phyloP scores from a whole-genome alignment of 2,113 vertebrate species.

The Engystomops pustulosus region DNA sequence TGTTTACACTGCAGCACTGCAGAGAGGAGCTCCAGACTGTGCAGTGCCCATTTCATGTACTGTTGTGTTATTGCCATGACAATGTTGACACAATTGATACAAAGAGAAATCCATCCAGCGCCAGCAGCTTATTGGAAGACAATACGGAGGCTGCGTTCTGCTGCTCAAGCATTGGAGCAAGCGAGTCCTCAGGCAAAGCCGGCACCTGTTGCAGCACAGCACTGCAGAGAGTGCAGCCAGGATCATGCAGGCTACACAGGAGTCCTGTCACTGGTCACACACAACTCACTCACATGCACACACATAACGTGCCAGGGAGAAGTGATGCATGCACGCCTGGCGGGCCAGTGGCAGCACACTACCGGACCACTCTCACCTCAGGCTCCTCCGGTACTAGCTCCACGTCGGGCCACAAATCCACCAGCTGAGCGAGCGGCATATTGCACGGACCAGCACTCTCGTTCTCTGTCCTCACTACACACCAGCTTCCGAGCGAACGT shows the following conservation, averaged over 20 bases:
- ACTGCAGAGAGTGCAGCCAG: background rate
- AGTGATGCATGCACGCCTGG: background rate
- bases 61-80: background rate
- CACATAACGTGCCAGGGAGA: background rate
- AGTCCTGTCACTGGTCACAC: background rate
- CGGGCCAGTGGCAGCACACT: background rate
- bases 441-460: background rate
- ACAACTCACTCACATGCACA: background rate
- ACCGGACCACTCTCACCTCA: slow-evolving; percentile 26
- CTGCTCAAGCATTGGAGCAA: too few relatives aligned
- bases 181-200: background rate
- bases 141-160: too few relatives aligned
- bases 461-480: background rate
- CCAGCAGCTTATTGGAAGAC: background rate
- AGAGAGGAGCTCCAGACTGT: too few relatives aligned
- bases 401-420: slow-evolving; percentile 49
- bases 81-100: background rate
- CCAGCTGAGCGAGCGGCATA: slow-evolving; percentile 55
- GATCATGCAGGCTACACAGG: too few relatives aligned
- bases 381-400: slow-evolving; percentile 49
- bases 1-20: too few relatives aligned
- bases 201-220: background rate
- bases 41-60: background rate
- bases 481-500: background rate
- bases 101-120: background rate